Evolutionary conservation across 2,888 invertebrate species (phyloP).

Genomic region (Cantharis nigra): DNA sequence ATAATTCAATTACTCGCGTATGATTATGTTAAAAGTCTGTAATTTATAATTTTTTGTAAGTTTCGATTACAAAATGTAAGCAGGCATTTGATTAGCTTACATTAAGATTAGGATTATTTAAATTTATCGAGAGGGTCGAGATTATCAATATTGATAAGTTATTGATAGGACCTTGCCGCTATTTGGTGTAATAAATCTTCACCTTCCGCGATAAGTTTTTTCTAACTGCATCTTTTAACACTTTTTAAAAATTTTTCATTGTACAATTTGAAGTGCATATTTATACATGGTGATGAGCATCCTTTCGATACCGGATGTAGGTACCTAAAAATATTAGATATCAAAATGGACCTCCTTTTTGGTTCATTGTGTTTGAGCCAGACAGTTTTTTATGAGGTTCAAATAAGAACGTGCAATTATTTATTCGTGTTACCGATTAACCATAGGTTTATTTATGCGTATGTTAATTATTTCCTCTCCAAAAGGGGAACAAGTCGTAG

Average conservation of each 20-base stretch:
- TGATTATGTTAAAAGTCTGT: not conserved
- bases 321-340: slow-evolving; percentile 16
- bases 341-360: slow-evolving; percentile 24
- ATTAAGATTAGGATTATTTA: not conserved
- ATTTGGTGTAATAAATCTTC: not conserved
- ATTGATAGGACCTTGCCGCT: not conserved
- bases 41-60: not conserved
- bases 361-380: slow-evolving; percentile 15
- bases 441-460: slow-evolving; percentile 34
- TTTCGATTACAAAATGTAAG: not conserved
- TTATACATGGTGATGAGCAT: not conserved
- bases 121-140: not conserved
- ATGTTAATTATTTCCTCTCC: slow-evolving; percentile 33
- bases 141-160: not conserved
- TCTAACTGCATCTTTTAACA: not conserved
- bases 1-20: not conserved
- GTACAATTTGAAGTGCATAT: not conserved
- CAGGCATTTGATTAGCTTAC: not conserved
- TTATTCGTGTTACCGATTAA: slow-evolving; percentile 31
- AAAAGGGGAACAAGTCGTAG: slow-evolving; percentile 20
- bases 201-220: not conserved
- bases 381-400: slow-evolving; percentile 25
- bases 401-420: slow-evolving; percentile 32
- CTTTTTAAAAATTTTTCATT: not conserved
- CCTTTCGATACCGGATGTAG: slow-evolving; percentile 22